Percentiles rank a stretch among this genome's conserved stretches.
These are phyloP conservation scores for Gymnoscopelus braueri DNA, from an alignment of 2,797 vertebrate genomes.

Conservation along the genomic window DNA sequence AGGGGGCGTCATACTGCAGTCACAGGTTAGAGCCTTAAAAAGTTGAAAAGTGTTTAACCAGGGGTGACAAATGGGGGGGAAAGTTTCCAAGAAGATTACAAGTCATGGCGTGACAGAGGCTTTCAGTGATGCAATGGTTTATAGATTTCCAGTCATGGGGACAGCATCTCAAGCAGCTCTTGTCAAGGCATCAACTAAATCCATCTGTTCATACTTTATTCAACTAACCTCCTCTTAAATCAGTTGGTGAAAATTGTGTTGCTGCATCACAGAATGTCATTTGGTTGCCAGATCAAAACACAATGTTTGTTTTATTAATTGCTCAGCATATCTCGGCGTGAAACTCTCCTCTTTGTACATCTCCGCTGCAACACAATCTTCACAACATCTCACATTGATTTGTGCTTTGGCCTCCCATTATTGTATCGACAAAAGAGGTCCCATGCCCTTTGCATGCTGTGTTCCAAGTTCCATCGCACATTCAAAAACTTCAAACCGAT, in stretches of 20 bases:
- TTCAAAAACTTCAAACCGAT: slow-evolving; percentile 36
- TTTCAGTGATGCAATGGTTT: too few species aligned
- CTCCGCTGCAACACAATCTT: slow-evolving; percentile 10
- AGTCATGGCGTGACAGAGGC: too few species aligned
- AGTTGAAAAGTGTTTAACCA: neutral
- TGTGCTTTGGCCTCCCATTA: neutral
- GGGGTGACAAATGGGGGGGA: too few species aligned
- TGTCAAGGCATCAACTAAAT: too few species aligned
- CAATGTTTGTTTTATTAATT: slow-evolving; percentile 13
- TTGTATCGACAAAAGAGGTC: slow-evolving; percentile 8
- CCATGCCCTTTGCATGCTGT: slow-evolving; percentile 4
- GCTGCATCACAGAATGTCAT: slow-evolving; percentile 6
- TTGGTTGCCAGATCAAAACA: slow-evolving; percentile 8
- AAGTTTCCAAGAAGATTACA: too few species aligned
- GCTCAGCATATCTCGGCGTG: neutral
- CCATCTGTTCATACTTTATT: neutral
- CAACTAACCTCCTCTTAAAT: neutral
- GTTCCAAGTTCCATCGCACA: slow-evolving; percentile 20
- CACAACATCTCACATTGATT: slow-evolving; percentile 20
- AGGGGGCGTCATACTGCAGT: too few species aligned
- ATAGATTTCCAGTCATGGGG: too few species aligned
- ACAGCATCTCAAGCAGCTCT: too few species aligned
- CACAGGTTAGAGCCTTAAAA: neutral
- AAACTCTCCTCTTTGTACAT: slow-evolving; percentile 5
- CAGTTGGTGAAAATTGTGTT: neutral